Evolutionary conservation across 2,888 invertebrate genomes (phyloP).

Genomic region (Trachelus stipa): DNA sequence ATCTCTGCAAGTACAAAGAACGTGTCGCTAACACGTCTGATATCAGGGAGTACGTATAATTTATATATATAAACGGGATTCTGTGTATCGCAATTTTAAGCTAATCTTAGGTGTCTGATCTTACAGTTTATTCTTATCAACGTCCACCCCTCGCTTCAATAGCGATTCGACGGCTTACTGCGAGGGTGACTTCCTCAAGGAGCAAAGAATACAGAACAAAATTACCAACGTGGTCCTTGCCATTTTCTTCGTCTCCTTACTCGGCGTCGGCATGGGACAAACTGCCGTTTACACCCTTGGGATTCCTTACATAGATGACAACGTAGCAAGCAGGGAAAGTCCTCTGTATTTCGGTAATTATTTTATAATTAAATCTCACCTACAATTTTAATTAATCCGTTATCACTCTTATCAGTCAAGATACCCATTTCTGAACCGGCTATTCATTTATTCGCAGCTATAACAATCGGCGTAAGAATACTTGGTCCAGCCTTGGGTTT

Average conservation of each 20-base stretch:
- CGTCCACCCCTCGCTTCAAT: constrained; percentile 36
- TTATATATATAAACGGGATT: neutral
- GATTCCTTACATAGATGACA: constrained; percentile 94
- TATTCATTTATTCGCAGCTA: constrained; percentile 71
- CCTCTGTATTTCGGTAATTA: constrained; percentile 89
- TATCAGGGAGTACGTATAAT: neutral
- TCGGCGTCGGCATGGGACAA: constrained; percentile 92
- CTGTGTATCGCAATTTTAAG: neutral
- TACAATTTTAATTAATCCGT: neutral
- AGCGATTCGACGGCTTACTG: constrained; percentile 66
- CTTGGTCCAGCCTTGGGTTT: constrained; percentile 92
- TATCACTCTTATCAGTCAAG: no score
- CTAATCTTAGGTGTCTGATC: neutral
- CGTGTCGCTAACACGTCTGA: neutral
- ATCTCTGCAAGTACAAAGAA: constrained; percentile 50
- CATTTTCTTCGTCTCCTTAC: constrained; percentile 88
- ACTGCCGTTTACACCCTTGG: constrained; percentile 93
- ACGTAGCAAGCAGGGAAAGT: constrained; percentile 91
- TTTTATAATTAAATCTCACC: neutral
- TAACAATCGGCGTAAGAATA: constrained; percentile 91
- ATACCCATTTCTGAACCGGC: neutral
- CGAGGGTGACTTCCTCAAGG: constrained; percentile 73
- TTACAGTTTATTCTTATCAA: constrained; percentile 45
- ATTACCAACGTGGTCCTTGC: constrained; percentile 85
- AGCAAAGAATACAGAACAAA: constrained; percentile 78